These are phyloP conservation scores for Phyllostomus discolor DNA, from an alignment of 2,113 vertebrate species.

Conservation along the genomic window DNA sequence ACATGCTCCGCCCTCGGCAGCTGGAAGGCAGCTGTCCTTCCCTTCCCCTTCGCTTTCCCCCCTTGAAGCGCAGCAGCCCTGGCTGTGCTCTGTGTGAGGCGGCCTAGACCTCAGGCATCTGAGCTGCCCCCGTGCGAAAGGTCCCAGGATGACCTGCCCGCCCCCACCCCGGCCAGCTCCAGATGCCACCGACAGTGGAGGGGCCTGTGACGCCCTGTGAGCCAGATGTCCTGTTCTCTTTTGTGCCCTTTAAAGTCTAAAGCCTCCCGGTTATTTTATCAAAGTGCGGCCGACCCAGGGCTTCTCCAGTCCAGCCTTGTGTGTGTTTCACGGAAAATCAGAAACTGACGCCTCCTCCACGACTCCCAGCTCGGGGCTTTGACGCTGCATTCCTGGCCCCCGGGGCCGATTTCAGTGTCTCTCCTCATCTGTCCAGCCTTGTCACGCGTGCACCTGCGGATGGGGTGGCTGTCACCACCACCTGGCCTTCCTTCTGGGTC, in stretches of 20 bases:
- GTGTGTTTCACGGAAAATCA: background rate
- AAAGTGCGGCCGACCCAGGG: background rate
- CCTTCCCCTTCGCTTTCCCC: background rate
- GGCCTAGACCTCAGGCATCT: background rate
- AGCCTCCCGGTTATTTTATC: background rate
- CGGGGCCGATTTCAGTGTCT: accelerated
- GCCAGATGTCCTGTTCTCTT: background rate
- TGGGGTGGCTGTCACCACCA: background rate
- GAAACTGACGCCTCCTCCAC: background rate
- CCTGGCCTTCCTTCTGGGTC: background rate
- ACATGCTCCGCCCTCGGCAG: accelerated
- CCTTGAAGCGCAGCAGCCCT: background rate
- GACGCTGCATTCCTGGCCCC: background rate
- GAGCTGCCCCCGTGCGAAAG: background rate
- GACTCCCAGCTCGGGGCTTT: background rate
- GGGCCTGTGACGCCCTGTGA: background rate
- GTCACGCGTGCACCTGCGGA: background rate
- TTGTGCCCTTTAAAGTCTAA: background rate
- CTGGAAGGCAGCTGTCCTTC: background rate
- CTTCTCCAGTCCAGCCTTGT: background rate
- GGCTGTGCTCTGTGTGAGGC: background rate
- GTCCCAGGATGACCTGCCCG: background rate
- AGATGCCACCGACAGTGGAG: background rate
- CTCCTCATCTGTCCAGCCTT: background rate
- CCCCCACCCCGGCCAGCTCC: too few species aligned